Conservation (phyloP, 2,888 invertebrate genomes). For the Drosophila hamatofila region DNA sequence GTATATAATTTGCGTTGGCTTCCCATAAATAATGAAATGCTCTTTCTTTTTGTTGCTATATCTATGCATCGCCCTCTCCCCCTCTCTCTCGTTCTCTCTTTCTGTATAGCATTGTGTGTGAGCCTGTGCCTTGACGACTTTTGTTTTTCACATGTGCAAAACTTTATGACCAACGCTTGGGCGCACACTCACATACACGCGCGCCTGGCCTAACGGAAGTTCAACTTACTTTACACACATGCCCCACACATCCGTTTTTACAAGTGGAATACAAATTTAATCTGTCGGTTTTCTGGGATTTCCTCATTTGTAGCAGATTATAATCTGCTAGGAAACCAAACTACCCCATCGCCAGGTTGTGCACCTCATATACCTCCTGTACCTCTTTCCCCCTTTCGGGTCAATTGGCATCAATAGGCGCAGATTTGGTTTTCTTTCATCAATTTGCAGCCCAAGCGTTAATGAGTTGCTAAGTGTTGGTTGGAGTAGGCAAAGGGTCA, state of each 20-base stretch:
- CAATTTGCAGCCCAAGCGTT: slow-evolving; percentile 43
- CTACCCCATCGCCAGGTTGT: background rate
- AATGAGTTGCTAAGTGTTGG: slow-evolving; percentile 67
- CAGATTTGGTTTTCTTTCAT: slow-evolving; percentile 40
- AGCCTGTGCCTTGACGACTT: slow-evolving; percentile 39
- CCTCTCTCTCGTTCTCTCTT: slow-evolving; percentile 5
- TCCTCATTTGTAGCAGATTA: slow-evolving; percentile 74
- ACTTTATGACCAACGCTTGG: slow-evolving; percentile 45
- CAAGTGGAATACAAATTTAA: slow-evolving; percentile 74
- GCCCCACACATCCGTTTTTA: slow-evolving; percentile 60
- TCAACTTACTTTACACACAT: slow-evolving; percentile 10
- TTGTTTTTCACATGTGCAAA: slow-evolving; percentile 54
- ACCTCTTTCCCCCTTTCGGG: background rate
- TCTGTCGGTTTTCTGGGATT: slow-evolving; percentile 72
- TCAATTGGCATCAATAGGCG: slow-evolving; percentile 53
- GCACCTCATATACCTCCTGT: too few species aligned
- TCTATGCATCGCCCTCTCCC: slow-evolving; percentile 8
- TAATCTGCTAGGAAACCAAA: slow-evolving; percentile 41
- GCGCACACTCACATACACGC: slow-evolving; percentile 11
- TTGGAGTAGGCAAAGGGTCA: slow-evolving; percentile 1
- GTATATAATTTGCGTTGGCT: slow-evolving; percentile 71
- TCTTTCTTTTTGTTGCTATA: slow-evolving; percentile 36
- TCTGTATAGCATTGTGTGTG: slow-evolving; percentile 1
- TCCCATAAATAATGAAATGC: slow-evolving; percentile 70
- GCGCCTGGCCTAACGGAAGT: slow-evolving; percentile 31